Conservation (phyloP, 1,140 invertebrate species). For the Neoseiulus cucumeris region DNA sequence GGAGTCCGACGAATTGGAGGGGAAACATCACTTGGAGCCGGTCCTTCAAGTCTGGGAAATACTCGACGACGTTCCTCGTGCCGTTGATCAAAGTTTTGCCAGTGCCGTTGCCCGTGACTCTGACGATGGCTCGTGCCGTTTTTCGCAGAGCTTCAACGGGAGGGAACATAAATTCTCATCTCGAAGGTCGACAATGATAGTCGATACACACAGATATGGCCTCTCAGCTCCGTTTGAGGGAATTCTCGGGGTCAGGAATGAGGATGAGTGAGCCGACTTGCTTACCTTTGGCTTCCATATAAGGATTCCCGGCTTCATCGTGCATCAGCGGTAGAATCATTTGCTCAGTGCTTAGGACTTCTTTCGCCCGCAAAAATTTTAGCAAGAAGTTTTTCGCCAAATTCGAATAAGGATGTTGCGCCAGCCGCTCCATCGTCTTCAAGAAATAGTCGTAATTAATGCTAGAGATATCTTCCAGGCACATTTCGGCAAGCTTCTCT, state of each 20-base stretch:
- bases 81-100: slow-evolving; percentile 65
- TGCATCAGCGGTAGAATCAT: slow-evolving; percentile 35
- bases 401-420: slow-evolving; percentile 41
- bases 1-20: slow-evolving; percentile 50
- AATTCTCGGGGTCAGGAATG: too few species aligned
- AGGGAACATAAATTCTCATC: slow-evolving; percentile 11
- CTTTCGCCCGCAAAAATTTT: slow-evolving; percentile 39
- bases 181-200: too few species aligned
- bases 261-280: too few species aligned
- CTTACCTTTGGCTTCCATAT: slow-evolving; percentile 40
- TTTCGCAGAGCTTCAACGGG: slow-evolving; percentile 44
- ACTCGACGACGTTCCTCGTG: slow-evolving; percentile 36
- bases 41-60: background rate
- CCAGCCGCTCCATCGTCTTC: slow-evolving; percentile 44
- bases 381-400: slow-evolving; percentile 45
- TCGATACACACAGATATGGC: too few species aligned
- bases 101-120: slow-evolving; percentile 46
- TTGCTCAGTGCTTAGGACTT: slow-evolving; percentile 32
- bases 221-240: too few species aligned
- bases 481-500: slow-evolving; percentile 38
- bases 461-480: slow-evolving; percentile 51
- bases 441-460: slow-evolving; percentile 51
- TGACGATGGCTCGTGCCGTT: slow-evolving; percentile 41
- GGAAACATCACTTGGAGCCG: slow-evolving; percentile 55
- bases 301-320: slow-evolving; percentile 43